Base-by-base conservation (phyloP, 2,888 invertebrate genomes). In the Scaptomyza flava region DNA sequence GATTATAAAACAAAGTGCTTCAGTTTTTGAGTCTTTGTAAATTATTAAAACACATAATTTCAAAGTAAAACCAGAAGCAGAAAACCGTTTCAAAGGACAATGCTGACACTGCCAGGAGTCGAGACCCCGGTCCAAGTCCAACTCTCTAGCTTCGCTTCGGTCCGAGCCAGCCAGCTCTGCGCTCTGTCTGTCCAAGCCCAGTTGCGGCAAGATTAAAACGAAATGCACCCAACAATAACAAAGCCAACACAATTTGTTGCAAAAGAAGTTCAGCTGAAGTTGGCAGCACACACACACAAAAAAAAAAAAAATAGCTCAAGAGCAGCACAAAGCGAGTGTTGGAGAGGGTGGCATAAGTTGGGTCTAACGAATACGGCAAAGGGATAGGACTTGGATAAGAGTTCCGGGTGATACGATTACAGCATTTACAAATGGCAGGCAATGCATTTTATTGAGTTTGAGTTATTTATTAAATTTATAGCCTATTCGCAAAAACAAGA, bases 41-140 rank as follows among this genome's bases (percentile, higher is more conserved):
- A 81, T 81, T 82, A 81, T 87, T 85, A 82, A 85, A 87, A 69
- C 68, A 85, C 83, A 87, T 81, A 85, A 81, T 81, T 87, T 82
- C 85, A 77, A 81, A 75, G 64, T 50, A 30, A 60, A 41, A 56
- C 45, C 72, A 56, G 59, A 51, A 63, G 46, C 54, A 51, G 54
- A 12, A 34, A 52, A 45, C 33, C 36, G 50, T 53, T 54, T 47
- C 36, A 66, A 68, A 66, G 77, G 52, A 76, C 71, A 76, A 53
- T 76, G 77, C 64, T 47, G 57, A 75, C 76, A 53, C 36, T 41
- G 42, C 23, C 58, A 63, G 47, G 51, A 65, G 64, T 47, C 64
- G 58, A 30, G 34, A 36, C 43, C 42, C 57, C 17, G 31, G n/a
- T 12, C 54, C 43, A 33, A 45, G 43, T 14, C 17, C 11, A 34